Base-by-base conservation (phyloP, 2,113 vertebrate species). In the Bagarius yarrelli region DNA sequence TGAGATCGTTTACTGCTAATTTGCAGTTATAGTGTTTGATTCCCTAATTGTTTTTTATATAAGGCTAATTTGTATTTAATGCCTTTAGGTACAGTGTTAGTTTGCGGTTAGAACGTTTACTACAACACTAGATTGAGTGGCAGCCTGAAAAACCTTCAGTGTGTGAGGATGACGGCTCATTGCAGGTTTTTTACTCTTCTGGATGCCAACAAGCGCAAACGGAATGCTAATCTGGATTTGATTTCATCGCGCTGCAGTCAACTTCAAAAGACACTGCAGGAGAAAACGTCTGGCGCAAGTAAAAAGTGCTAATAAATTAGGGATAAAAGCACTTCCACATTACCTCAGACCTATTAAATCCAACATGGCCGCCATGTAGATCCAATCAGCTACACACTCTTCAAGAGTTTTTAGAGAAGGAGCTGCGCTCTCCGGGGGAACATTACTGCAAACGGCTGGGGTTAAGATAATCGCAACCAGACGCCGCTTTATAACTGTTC, bases 401-500 rank as follows among this genome's bases (percentile, higher is more conserved):
- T 67, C 21, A 70, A 27, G 44, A 67, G 34, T 67, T 44, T 67
- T 67, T 36, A 67, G 34, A 1, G 84, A 83, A 82, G 90, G 87
- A 85, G 83, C 76, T 80, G 0, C 36, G 72, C 83, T 88, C 87
- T 90, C 87, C 66, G 27, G 85, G 87, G 90, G 87, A 88, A 90
- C 85, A 87, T 88, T 81, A 88, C 88, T 87, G 78, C 74, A 18
- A 69, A 86, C 86, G 87, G 88, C 84, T 85, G 83, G 73, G 82
- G 87, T 83, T 88, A 80, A 84, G 85, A 85, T 83, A 75, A 91
- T 87, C 87, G 40, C 56, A 40, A 87, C 73, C 77, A 47, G 79
- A 83, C 86, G 86, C 83, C 87, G 86, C 89, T 90, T 87, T 90
- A 89, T 86, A 90, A 90, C 89, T 88, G 89, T 84, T 88, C 85